Base-by-base conservation (phyloP, 2,797 vertebrate species). In the Microchirus variegatus region DNA sequence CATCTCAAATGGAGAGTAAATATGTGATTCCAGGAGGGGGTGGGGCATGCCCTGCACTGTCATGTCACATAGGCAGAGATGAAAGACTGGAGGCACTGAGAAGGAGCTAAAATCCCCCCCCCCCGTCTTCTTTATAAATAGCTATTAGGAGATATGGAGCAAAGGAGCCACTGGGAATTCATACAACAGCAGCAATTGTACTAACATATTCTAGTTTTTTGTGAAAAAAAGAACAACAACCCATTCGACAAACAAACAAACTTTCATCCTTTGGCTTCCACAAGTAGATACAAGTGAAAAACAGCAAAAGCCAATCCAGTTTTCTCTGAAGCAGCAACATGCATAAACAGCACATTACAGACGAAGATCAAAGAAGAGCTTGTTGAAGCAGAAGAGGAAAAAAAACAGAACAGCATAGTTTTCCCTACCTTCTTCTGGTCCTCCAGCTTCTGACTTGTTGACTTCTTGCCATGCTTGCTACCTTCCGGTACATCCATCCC, bases 371-470 rank as follows among this genome's bases (percentile, higher is more conserved):
- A 54, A 52, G 45, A 13, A 9, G 45, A 59, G 49, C 10, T 0
- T 16, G 54, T 45, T 12, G 3, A 4, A 11, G 0, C n/a, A 37
- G 4, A 17, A 19, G 35, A 18, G 10, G 5, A 11, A 26, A 10
- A 42, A 17, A 18, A 22, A 22, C 22, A 22, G 22, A n/a, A n/a
- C 1, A 42, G 35, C 0, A 35, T 53, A 2, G 6, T 10, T 41
- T 9, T 9, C 53, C 88, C 91, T 96, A 99, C 97, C 97, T 98
- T 98, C 81, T 99, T 99, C 88, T 99, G 97, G 89, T 99, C 97
- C 91, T 99, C 97, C 84, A 99, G 92, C 78, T 99, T 99, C 80
- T 99, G 97, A 93, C 95, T 96, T 70, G 96, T 90, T 59, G 95
- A 94, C 93, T 97, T 98, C 91, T 95, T 98, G 90, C 94, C 95